Evolutionary conservation across 2,888 invertebrate species (phyloP), one percentile per base, ranked within the genome.

Genomic region (Carpatolechia fugitivella): DNA sequence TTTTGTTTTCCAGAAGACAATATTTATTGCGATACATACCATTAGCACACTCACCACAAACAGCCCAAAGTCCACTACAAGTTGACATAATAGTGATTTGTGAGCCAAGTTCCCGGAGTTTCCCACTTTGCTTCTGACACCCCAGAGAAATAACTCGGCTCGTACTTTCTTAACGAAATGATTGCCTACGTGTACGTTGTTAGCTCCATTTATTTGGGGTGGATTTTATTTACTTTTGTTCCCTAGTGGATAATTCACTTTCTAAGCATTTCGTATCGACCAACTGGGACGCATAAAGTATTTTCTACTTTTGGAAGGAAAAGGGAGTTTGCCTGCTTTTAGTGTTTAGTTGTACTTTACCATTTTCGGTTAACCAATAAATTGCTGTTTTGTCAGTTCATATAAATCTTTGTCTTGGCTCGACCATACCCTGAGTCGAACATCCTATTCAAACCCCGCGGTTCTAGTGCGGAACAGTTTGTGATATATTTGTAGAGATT

Each of bases 151-250:
- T 87, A 87, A 85, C 78, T 85, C 76, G 65, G 69, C 79, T 77
- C 76, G 77, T 81, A 85, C 78, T 86, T 86, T 85, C 84, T 85
- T 88, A 87, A 85, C 85, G 84, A 85, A 88, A 89, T 87, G 86
- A 89, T 88, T 87, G 86, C 85, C 82, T 85, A 86, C 86, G 84
- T 89, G 86, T 76, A 80, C 75, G 78, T 85, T 84, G 85, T 87
- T 85, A 85, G 84, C 72, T 73, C 80, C 83, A 83, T 87, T 86
- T 88, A 85, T 86, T 84, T 82, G 78, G 80, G 80, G 74, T 72
- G 78, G 79, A 79, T 80, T 86, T 84, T 88, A 85, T 88, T 88
- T 85, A 81, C 85, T 78, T 79, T 74, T 74, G 68, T 72, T 83
- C 85, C 83, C 85, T 61, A 59, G 80, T 74, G 84, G 85, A 85